Evolutionary conservation across 2,888 invertebrate genomes (phyloP), one percentile per base, ranked within the genome.

Genomic region (Tupiocoris notatus): DNA sequence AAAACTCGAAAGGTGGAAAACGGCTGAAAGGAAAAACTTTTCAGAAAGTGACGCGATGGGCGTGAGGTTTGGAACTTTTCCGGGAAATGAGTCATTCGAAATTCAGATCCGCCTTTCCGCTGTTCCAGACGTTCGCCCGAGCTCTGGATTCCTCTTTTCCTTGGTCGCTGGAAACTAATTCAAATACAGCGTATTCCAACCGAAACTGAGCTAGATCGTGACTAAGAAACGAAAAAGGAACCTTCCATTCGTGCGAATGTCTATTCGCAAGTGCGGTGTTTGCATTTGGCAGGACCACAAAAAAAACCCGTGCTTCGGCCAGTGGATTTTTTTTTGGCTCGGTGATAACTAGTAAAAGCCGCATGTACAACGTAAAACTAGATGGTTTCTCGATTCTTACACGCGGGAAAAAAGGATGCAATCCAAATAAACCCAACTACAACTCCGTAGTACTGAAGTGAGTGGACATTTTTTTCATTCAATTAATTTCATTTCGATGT

Each of bases 11-110:
- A 39, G 39, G 39, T 39, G 12, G 39, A 39, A 39, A 39, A 39
- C 39, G 6, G 39, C 3, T 12, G 39, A 39, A 39, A 39, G 39
- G 39, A 12, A 39, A 39, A 39, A 39, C 39, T 39, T 59, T n/a
- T 39, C 39, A 12, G 39, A 39, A 39, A 39, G 39, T 39, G 39
- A 39, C 12, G 18, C 59, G 18, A 59, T 54, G 54, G 54, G 54
- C 54, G 54, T 54, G 9, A 54, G 54, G 7, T 54, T 54, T 54
- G 16, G 2, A 18, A 59, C 20, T 20, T 59, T 59, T 59, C 6
- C 17, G 7, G 59, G 18, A 59, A 59, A 59, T 59, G 59, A 59
- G 59, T 59, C 59, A 20, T 59, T 59, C 59, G 59, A 20, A 59
- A 59, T 59, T 59, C 59, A 59, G 59, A 59, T 20, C 59, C 59